Evolutionary conservation across 2,888 invertebrate species (phyloP).

Genomic region (Orthonychiurus folsomi): DNA sequence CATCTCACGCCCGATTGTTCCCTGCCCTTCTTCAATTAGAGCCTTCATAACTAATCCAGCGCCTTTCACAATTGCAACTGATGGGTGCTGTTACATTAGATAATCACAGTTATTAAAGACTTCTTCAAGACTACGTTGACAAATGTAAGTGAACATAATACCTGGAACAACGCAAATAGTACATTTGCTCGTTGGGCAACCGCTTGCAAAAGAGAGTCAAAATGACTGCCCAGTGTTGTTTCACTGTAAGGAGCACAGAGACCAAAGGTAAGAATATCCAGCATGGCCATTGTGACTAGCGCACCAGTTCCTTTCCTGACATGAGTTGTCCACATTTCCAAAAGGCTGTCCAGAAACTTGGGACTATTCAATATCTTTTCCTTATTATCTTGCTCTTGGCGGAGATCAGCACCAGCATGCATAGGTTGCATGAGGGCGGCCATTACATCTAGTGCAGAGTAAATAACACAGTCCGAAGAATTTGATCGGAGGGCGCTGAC

Average conservation of each 20-base stretch:
- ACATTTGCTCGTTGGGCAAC: conserved; percentile 85
- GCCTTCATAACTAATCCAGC: conserved; percentile 96
- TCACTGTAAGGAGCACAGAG: conserved; percentile 98
- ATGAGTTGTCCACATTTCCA: conserved; percentile 90
- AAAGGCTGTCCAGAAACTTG: conserved; percentile 80
- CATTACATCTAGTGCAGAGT: conserved; percentile 93
- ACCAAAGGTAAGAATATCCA: conserved; percentile 95
- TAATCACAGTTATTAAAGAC: neutral
- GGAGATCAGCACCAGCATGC: conserved; percentile 85
- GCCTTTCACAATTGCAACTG: conserved; percentile 95
- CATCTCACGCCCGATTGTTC: conserved; percentile 86
- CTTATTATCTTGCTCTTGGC: conserved; percentile 97
- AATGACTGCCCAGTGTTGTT: conserved; percentile 93
- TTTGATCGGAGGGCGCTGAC: conserved; percentile 72
- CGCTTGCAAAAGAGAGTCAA: conserved; percentile 85
- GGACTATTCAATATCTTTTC: conserved; percentile 84
- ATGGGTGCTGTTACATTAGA: conserved; percentile 73
- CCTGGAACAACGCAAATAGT: conserved; percentile 84
- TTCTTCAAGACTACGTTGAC: conserved; percentile 3
- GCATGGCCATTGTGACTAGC: conserved; percentile 90
- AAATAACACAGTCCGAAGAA: conserved; percentile 80
- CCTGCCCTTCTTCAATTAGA: conserved; percentile 91
- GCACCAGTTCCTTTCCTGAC: conserved; percentile 92
- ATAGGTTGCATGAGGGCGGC: conserved; percentile 98
- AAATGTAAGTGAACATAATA: conserved; percentile 41